phyloP scores from a whole-genome alignment of 1,140 invertebrate species.

The Trigoniulus corallinus region DNA sequence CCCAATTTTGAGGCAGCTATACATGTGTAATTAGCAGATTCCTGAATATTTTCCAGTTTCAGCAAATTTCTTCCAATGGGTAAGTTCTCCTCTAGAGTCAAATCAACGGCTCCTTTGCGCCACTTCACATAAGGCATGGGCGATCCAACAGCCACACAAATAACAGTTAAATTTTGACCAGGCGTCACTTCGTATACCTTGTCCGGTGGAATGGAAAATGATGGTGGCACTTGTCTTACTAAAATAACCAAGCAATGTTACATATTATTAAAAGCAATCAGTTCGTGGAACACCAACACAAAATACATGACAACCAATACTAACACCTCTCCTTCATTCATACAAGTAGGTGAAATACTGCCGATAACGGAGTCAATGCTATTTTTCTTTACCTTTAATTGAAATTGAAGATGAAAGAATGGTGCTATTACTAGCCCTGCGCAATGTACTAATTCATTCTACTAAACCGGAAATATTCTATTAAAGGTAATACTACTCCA shows the following conservation, averaged over 20 bases:
- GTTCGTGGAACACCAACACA: too few relatives aligned
- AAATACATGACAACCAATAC: too few relatives aligned
- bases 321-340: too few relatives aligned
- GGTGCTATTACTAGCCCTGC: too few relatives aligned
- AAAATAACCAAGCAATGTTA: conserved; percentile 26
- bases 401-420: too few relatives aligned
- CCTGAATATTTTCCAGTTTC: conserved; percentile 62
- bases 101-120: conserved; percentile 66
- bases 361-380: too few relatives aligned
- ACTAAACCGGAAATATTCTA: too few relatives aligned
- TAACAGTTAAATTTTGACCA: conserved; percentile 74
- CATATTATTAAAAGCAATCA: too few relatives aligned
- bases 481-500: too few relatives aligned
- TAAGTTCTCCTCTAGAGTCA: conserved; percentile 40
- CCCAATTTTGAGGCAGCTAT: conserved; percentile 86
- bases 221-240: conserved; percentile 84
- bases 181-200: conserved; percentile 69
- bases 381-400: too few relatives aligned
- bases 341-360: too few relatives aligned
- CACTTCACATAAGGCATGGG: conserved; percentile 96
- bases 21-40: conserved; percentile 93
- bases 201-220: conserved; percentile 81
- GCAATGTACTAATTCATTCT: too few relatives aligned
- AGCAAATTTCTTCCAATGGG: conserved; percentile 56
- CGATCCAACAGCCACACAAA: conserved; percentile 89